Percentiles rank a stretch among this genome's conserved stretches.
Evolutionary conservation across 2,113 vertebrate species (phyloP).

Genomic region (Chamaetylas fuelleborni): DNA sequence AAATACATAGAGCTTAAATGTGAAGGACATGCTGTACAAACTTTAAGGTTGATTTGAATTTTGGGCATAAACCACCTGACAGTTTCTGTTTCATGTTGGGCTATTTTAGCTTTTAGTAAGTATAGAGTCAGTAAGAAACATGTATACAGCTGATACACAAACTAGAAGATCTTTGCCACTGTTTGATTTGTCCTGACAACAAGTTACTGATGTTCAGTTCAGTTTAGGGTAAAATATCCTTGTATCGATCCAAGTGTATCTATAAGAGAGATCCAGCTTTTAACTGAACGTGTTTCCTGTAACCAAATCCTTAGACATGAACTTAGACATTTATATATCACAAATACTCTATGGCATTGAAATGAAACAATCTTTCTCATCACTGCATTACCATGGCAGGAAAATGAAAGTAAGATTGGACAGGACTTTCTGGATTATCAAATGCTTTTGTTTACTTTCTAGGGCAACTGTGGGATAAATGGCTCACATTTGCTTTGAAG

Average conservation of each 20-base stretch:
- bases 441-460: background rate
- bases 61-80: constrained; percentile 5
- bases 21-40: background rate
- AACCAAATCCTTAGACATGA: background rate
- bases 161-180: background rate
- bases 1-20: background rate
- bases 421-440: background rate
- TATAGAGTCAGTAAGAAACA: background rate
- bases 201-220: background rate
- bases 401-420: background rate
- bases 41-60: constrained; percentile 31
- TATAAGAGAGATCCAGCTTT: background rate
- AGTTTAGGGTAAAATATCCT: constrained; percentile 11
- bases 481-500: background rate
- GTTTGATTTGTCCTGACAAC: constrained; percentile 47
- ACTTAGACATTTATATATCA: background rate
- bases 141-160: background rate
- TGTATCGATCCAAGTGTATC: background rate
- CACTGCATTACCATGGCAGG: background rate
- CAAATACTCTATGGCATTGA: background rate
- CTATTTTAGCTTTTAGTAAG: constrained; percentile 22
- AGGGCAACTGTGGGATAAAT: background rate
- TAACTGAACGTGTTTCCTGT: background rate
- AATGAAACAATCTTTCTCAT: background rate
- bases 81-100: background rate